Conservation (phyloP, 2,797 vertebrate species). For the Rallus crepitans region DNA sequence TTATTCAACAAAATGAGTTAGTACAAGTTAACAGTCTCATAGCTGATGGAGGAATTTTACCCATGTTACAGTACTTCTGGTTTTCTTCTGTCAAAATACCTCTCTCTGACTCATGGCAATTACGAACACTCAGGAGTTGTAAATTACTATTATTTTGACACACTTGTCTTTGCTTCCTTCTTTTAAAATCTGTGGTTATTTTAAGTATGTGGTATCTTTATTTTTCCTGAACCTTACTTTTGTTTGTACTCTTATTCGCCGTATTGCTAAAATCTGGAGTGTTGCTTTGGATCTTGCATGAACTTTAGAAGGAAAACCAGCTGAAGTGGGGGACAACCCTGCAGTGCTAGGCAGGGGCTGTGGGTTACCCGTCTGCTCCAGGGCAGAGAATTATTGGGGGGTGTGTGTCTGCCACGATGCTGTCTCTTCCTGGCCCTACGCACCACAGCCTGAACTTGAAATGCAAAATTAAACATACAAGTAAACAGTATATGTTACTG, state of each 20-base stretch:
- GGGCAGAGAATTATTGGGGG: rapidly evolving
- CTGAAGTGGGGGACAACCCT: not conserved
- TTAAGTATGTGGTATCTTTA: not conserved
- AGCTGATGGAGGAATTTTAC: not conserved
- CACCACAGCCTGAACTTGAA: not conserved
- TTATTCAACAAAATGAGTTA: not conserved
- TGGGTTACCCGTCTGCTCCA: rapidly evolving
- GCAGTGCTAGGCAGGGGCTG: not conserved
- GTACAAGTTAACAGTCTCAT: not conserved
- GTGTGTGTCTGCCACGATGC: too few species aligned
- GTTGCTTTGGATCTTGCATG: not conserved
- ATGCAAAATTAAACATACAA: not conserved
- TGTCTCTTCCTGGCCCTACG: not conserved
- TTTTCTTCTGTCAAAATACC: slow-evolving; percentile 21
- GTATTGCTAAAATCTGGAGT: not conserved
- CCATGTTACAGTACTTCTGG: not conserved
- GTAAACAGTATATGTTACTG: too few species aligned
- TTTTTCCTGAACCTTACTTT: not conserved
- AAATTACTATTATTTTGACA: slow-evolving; percentile 21
- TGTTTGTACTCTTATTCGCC: not conserved
- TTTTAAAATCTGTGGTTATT: not conserved
- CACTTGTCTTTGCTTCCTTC: not conserved
- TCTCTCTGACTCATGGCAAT: not conserved
- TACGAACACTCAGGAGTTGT: not conserved
- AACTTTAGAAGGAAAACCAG: not conserved